These are phyloP conservation scores for Ditylenchus dipsaci DNA, from an alignment of 1,140 invertebrate genomes.

Conservation along the genomic window DNA sequence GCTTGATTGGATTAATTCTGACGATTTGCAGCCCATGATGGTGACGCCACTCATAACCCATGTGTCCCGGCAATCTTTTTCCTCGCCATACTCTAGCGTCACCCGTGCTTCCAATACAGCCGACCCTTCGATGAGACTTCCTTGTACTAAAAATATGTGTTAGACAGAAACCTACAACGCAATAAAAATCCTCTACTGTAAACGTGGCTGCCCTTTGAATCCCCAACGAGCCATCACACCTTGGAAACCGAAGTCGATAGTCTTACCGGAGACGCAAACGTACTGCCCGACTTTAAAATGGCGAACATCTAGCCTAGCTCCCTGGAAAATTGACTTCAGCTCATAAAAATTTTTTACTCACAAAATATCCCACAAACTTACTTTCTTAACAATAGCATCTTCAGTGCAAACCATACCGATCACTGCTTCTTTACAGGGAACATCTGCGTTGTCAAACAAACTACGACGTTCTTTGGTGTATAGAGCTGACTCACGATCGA, in stretches of 20 bases:
- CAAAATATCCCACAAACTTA: conserved; percentile 65
- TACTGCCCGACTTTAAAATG: conserved; percentile 82
- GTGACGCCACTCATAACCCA: conserved; percentile 74
- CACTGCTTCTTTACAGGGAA: conserved; percentile 80
- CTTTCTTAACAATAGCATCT: conserved; percentile 75
- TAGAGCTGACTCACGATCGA: conserved; percentile 52
- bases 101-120: not conserved
- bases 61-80: conserved; percentile 91
- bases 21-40: conserved; percentile 67
- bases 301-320: conserved; percentile 68
- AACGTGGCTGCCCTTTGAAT: conserved; percentile 82
- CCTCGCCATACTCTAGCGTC: conserved; percentile 74
- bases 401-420: conserved; percentile 79
- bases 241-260: conserved; percentile 94
- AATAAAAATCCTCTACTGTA: conserved; percentile 10
- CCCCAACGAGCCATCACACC: conserved; percentile 94
- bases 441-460: conserved; percentile 77
- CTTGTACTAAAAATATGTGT: not conserved
- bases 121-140: not conserved
- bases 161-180: not conserved
- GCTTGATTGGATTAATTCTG: conserved; percentile 52
- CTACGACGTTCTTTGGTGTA: conserved; percentile 84
- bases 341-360: not conserved
- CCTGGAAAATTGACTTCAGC: not conserved
- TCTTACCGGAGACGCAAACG: conserved; percentile 83